phyloP scores from a whole-genome alignment of 64 coral and sea anemone genomes.

The Montipora sp. region DNA sequence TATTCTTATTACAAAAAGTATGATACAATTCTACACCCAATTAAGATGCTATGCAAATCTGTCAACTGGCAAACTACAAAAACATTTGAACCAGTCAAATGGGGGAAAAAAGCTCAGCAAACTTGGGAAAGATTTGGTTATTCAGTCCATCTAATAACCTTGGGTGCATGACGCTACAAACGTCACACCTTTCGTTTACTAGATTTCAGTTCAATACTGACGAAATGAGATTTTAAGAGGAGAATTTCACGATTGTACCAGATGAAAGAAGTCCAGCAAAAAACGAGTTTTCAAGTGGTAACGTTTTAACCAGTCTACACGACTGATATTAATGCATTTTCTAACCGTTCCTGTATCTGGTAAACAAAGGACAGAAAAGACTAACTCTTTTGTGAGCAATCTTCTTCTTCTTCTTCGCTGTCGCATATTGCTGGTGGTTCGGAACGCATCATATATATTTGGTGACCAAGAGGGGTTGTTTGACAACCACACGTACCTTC shows the following conservation, averaged over 20 bases:
- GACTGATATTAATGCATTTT: not conserved
- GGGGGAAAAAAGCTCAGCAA: not conserved
- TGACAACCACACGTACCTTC: no score
- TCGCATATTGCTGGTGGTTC: no score
- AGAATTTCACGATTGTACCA: not conserved
- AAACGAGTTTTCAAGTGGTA: no score
- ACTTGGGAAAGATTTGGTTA: not conserved
- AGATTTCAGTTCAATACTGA: not conserved
- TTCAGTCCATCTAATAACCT: no score
- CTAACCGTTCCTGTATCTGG: not conserved
- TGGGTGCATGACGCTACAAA: no score
- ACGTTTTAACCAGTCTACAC: no score
- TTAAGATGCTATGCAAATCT: not conserved
- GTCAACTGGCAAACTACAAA: no score
- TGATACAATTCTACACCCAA: not conserved
- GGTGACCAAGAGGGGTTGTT: no score
- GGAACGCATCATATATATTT: no score
- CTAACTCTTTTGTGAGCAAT: no score
- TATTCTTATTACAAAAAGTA: not conserved
- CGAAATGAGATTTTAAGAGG: not conserved
- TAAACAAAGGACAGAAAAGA: not conserved
- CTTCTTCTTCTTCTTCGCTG: no score
- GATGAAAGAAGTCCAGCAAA: not conserved
- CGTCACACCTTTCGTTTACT: not conserved
- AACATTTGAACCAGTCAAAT: no score